Conservation (phyloP, 2,797 vertebrate species). For the Petrocephalus sullivani region DNA sequence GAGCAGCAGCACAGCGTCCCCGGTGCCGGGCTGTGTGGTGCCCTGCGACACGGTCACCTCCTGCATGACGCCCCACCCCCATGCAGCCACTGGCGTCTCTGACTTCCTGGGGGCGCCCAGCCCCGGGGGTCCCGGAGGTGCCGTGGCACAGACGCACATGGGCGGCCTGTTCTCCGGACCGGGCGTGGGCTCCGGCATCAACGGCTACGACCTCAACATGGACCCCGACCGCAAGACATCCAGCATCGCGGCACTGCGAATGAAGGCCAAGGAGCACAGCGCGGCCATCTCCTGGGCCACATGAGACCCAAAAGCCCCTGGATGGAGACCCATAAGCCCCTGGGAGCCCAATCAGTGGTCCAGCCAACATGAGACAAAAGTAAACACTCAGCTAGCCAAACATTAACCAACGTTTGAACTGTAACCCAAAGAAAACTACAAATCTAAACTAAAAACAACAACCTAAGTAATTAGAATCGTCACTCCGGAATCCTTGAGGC, state of each 20-base stretch:
- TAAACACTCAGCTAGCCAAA: background rate
- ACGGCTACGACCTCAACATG: slow-evolving; percentile 88
- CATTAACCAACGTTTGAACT: background rate
- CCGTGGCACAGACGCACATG: slow-evolving; percentile 95
- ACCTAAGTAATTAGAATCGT: background rate
- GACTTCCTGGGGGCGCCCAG: slow-evolving; percentile 85
- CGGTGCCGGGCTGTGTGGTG: slow-evolving; percentile 88
- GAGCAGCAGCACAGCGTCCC: slow-evolving; percentile 80
- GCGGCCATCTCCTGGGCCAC: slow-evolving; percentile 98
- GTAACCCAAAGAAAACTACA: slow-evolving; percentile 1
- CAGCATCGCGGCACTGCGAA: slow-evolving; percentile 91
- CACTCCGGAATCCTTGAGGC: background rate
- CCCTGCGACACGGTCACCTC: slow-evolving; percentile 89
- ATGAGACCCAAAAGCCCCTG: slow-evolving; percentile 61
- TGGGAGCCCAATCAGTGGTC: slow-evolving; percentile 34
- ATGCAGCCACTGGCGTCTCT: slow-evolving; percentile 77
- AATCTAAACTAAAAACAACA: background rate
- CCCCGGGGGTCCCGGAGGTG: slow-evolving; percentile 74
- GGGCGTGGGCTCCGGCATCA: slow-evolving; percentile 79
- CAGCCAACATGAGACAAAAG: slow-evolving; percentile 28
- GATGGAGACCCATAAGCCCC: slow-evolving; percentile 49
- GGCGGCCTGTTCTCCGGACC: slow-evolving; percentile 82
- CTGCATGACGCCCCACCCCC: slow-evolving; percentile 96
- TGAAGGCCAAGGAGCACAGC: slow-evolving; percentile 99
- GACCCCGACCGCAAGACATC: slow-evolving; percentile 98